A percentile compares a stretch with the other conserved stretches of the same genome.
Evolutionary conservation across 2,113 vertebrate species (phyloP).

Genomic region (Microcebus lehilahytsara): DNA sequence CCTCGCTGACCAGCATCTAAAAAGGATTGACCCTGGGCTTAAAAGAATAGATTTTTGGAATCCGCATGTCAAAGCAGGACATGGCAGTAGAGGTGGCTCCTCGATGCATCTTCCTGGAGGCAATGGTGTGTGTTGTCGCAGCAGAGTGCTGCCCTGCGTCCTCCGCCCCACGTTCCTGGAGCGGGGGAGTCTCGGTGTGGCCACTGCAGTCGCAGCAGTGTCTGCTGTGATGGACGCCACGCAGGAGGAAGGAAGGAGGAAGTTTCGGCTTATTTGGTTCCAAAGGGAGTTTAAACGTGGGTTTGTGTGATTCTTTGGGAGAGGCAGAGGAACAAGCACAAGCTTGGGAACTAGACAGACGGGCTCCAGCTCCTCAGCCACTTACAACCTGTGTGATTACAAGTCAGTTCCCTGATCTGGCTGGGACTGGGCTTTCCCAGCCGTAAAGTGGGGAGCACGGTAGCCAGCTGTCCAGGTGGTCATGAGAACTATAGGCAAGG

Average conservation of each 20-base stretch:
- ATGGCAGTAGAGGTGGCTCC: not conserved
- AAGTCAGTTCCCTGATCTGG: not conserved
- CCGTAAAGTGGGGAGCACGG: not conserved
- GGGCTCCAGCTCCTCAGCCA: not conserved
- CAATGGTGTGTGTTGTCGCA: not conserved
- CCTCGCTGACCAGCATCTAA: not conserved
- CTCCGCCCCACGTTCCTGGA: rapidly evolving
- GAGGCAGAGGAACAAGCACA: not conserved
- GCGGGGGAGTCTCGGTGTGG: not conserved
- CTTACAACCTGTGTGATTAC: not conserved
- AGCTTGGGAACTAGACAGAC: not conserved
- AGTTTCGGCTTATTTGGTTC: not conserved
- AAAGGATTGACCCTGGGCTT: not conserved
- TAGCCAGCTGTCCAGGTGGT: not conserved
- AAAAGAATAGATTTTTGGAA: not conserved
- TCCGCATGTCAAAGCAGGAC: not conserved
- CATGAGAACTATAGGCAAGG: rapidly evolving
- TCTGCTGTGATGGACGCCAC: rapidly evolving
- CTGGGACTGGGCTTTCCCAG: not conserved
- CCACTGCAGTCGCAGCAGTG: rapidly evolving
- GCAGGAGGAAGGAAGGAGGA: not conserved
- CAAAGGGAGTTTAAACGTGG: not conserved
- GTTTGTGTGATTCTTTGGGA: not conserved
- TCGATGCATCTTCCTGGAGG: not conserved
- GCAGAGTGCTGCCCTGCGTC: not conserved